Percentiles rank a stretch among this genome's conserved stretches.
phyloP scores from a whole-genome alignment of 2,113 vertebrate genomes.

The Machaerirhynchus nigripectus region DNA sequence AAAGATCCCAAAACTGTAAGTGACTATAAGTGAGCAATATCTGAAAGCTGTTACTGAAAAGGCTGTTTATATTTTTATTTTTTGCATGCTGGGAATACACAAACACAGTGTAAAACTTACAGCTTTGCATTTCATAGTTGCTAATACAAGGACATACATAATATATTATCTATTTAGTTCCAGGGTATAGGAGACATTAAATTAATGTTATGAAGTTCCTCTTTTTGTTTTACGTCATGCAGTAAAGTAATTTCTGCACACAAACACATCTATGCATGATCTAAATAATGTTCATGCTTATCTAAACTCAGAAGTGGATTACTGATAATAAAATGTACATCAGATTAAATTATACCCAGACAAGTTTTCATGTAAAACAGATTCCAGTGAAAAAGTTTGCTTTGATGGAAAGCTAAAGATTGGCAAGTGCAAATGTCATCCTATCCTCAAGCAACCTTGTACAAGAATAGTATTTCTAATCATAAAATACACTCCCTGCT shows the following conservation, averaged over 20 bases:
- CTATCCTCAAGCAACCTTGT: neutral
- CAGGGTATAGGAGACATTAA: neutral
- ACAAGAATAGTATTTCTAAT: constrained; percentile 20
- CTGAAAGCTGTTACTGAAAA: neutral
- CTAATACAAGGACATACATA: neutral
- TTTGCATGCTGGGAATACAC: neutral
- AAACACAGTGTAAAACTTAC: neutral
- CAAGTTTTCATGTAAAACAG: neutral
- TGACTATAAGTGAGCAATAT: neutral
- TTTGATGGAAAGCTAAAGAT: neutral
- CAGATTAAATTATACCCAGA: neutral
- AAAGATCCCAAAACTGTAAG: neutral
- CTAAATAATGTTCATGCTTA: neutral
- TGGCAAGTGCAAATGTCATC: neutral
- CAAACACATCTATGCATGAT: neutral
- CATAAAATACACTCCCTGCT: neutral
- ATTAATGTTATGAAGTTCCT: neutral
- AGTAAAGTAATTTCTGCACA: neutral
- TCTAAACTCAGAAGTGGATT: neutral
- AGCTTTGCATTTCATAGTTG: neutral
- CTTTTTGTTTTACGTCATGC: neutral
- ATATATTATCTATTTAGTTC: neutral
- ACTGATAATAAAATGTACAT: neutral
- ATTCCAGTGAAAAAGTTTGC: neutral
- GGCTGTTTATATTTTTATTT: neutral